Base-by-base conservation (phyloP, 2,797 vertebrate genomes). In the Anableps anableps region DNA sequence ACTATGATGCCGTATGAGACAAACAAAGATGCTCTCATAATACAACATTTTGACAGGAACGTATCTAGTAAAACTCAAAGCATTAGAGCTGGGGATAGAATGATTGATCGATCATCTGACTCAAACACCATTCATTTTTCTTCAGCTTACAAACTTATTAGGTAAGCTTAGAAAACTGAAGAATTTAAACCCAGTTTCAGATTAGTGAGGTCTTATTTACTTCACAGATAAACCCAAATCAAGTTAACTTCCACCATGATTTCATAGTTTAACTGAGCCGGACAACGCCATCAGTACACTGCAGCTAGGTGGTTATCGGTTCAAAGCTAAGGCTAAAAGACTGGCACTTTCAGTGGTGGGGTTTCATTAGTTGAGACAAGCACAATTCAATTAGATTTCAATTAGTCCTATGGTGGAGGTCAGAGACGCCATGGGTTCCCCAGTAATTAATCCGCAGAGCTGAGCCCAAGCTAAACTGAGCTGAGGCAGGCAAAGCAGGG, bases 341-440 rank as follows among this genome's bases (percentile, higher is more conserved):
- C 92, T 94, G 92, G 81, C 82, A 90, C 93, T 95, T 95, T 95
- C 93, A 93, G 92, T 94, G 88, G 91, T 62, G 86, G 91, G 91
- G 93, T 90, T 94, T 95, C 95, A 96, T 96, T 95, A 95, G 95
- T 95, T 95, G 95, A 96, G 95, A 96, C 95, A 94, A 95, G 93
- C 91, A 87, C 94, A 94, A 94, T 95, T 95, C 95, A 96, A 96
- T 96, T 96, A 96, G 93, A 94, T 96, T 96, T 95, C 95, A 96
- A 96, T 96, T 96, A 96, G 93, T 93, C 84, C 90, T 76, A 90
- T 81, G 90, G 93, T 91, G 93, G 94, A 95, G 95, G 96, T 96
- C 95, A 95, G 92, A 91, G 93, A 92, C 84, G 93, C 89, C 26
- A 84, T 87, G 89, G 95, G 93, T 93, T 95, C 92, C 92, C 85